phyloP scores from a whole-genome alignment of 2,888 invertebrate genomes.

The Sinopyrophorus schimmeli region DNA sequence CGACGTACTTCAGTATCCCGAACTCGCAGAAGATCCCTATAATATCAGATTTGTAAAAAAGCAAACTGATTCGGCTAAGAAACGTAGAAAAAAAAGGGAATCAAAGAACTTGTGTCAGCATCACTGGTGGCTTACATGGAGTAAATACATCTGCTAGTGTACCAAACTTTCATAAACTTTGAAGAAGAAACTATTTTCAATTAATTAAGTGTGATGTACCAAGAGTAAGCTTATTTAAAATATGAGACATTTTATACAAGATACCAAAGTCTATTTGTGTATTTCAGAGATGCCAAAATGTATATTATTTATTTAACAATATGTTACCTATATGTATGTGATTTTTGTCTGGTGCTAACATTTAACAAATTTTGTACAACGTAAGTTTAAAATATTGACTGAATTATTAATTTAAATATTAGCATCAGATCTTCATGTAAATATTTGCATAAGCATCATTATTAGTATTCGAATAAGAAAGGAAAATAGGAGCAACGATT shows the following conservation, averaged over 20 bases:
- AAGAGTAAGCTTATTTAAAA: slow-evolving; percentile 51
- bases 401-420: slow-evolving; percentile 44
- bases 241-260: slow-evolving; percentile 59
- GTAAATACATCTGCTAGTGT: slow-evolving; percentile 32
- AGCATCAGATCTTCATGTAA: slow-evolving; percentile 43
- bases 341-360: slow-evolving; percentile 47
- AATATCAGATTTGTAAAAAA: slow-evolving; percentile 89
- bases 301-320: slow-evolving; percentile 57
- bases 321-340: slow-evolving; percentile 56
- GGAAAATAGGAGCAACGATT: slow-evolving; percentile 35
- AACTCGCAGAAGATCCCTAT: slow-evolving; percentile 93
- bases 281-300: slow-evolving; percentile 65
- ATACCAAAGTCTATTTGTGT: slow-evolving; percentile 69
- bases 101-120: slow-evolving; percentile 45
- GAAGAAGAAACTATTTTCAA: slow-evolving; percentile 51
- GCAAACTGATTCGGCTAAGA: slow-evolving; percentile 71
- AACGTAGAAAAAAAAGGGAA: slow-evolving; percentile 72
- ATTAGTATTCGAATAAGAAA: slow-evolving; percentile 23
- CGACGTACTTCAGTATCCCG: slow-evolving; percentile 86
- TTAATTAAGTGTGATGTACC: slow-evolving; percentile 57
- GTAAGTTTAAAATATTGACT: slow-evolving; percentile 45
- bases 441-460: slow-evolving; percentile 43
- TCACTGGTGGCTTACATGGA: slow-evolving; percentile 55
- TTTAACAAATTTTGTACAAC: slow-evolving; percentile 32
- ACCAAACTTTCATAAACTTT: slow-evolving; percentile 25